Evolutionary conservation across 1,140 invertebrate species (phyloP).

Genomic region (Bombus polaris): DNA sequence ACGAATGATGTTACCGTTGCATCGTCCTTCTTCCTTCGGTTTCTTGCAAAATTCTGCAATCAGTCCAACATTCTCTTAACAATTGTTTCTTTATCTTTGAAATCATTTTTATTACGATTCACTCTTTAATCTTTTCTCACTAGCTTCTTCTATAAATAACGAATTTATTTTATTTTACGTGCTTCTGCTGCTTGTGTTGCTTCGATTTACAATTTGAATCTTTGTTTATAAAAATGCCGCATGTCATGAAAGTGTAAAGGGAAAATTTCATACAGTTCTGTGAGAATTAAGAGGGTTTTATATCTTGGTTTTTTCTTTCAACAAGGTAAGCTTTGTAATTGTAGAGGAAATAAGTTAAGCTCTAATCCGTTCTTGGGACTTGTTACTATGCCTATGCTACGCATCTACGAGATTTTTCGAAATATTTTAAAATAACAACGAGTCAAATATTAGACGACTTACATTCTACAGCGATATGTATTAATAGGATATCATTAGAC

Average conservation of each 20-base stretch:
- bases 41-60: constrained; percentile 84
- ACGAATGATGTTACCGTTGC: constrained; percentile 86
- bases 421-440: too few species aligned
- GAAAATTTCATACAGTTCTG: background rate
- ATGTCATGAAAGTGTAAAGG: background rate
- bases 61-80: background rate
- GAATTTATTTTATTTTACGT: background rate
- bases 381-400: too few species aligned
- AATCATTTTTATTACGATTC: background rate
- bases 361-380: background rate
- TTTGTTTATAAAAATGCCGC: background rate
- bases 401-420: too few species aligned
- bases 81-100: background rate
- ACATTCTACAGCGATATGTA: too few species aligned
- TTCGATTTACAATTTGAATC: too few species aligned
- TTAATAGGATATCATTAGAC: too few species aligned
- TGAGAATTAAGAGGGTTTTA: too few species aligned
- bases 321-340: too few species aligned
- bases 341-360: background rate
- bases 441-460: too few species aligned
- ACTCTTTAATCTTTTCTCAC: too few species aligned
- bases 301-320: too few species aligned
- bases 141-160: background rate
- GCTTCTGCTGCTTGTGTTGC: background rate
- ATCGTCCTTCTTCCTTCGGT: constrained; percentile 85